These are phyloP conservation scores for Labeo rohita DNA, from an alignment of 2,113 vertebrate genomes.

Conservation along the genomic window DNA sequence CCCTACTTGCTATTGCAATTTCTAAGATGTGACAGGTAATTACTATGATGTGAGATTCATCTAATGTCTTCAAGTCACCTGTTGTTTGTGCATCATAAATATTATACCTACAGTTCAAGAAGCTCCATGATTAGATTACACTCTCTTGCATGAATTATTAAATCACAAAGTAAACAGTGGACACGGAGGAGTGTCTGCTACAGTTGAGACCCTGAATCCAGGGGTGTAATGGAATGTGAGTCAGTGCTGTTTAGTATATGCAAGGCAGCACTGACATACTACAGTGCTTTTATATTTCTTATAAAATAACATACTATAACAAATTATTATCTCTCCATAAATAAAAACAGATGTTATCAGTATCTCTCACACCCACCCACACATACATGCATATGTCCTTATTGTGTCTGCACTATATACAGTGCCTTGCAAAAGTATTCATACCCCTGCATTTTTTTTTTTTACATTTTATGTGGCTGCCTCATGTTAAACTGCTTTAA, in stretches of 20 bases:
- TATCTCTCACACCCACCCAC: background rate
- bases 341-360: background rate
- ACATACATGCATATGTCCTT: background rate
- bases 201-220: background rate
- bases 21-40: background rate
- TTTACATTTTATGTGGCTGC: no score
- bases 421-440: no score
- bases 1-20: background rate
- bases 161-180: background rate
- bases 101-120: background rate
- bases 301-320: background rate
- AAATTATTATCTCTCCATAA: background rate
- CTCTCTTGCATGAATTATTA: background rate
- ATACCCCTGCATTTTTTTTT: no score
- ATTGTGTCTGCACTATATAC: background rate
- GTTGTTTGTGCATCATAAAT: slow-evolving; percentile 14
- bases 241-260: background rate
- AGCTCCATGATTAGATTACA: slow-evolving; percentile 1
- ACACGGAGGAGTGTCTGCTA: background rate
- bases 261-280: background rate
- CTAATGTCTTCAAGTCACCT: background rate
- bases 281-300: background rate
- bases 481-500: no score
- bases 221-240: background rate
- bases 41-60: background rate